A percentile compares a stretch with the other conserved stretches of the same genome.
Evolutionary conservation across 2,888 invertebrate genomes (phyloP).

Genomic region (Papilio demoleus): DNA sequence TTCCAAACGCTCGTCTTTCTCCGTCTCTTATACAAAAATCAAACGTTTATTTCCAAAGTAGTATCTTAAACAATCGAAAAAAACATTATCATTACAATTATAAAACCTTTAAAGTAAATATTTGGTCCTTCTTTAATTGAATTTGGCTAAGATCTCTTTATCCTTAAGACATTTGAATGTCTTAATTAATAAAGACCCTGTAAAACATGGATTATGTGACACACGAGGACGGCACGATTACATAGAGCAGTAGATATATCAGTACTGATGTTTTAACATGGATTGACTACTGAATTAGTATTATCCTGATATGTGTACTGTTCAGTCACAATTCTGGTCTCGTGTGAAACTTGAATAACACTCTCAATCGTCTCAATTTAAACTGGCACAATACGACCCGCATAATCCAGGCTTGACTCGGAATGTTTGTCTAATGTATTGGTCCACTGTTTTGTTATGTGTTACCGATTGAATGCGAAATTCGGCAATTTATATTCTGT

Average conservation of each 20-base stretch:
- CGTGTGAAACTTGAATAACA: constrained; percentile 9
- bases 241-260: neutral
- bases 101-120: too few relatives aligned
- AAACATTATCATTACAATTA: too few relatives aligned
- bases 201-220: neutral
- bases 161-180: neutral
- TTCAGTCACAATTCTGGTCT: neutral
- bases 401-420: constrained; percentile 32
- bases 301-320: neutral
- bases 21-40: too few relatives aligned
- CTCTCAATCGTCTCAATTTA: constrained; percentile 29
- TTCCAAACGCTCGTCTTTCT: too few relatives aligned
- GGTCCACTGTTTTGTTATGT: constrained; percentile 32
- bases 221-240: neutral
- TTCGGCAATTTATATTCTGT: neutral
- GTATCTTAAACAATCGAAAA: too few relatives aligned
- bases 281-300: neutral
- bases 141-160: neutral
- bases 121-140: too few relatives aligned
- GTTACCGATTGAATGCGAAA: neutral
- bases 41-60: too few relatives aligned
- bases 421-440: constrained; percentile 36
- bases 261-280: neutral
- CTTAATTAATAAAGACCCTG: constrained; percentile 8
- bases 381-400: constrained; percentile 32